Base-by-base conservation (phyloP, 2,113 vertebrate genomes). In the Clarias magur region DNA sequence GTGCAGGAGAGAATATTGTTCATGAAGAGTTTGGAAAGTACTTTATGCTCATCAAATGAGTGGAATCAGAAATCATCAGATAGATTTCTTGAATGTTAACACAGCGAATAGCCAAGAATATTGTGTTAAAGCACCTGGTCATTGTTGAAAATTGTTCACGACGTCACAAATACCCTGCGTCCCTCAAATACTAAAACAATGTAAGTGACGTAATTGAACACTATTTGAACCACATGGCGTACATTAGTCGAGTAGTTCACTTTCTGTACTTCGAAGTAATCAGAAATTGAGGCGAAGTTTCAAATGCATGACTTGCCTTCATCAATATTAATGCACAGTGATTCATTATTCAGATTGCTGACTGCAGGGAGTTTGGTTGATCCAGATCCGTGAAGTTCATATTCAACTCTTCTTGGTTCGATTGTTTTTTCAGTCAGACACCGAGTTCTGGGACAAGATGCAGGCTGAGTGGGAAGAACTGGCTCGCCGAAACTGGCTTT, bases 381-480 rank as follows among this genome's bases (percentile, higher is more conserved):
- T 89, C 59, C 79, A 85, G 83, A 73, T 83, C 87, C 72, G 56
- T 83, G 83, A 80, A 79, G 72, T 87, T 83, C 4, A 6, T 21
- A 48, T 62, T 84, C 70, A 60, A 78, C 38, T 27, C 67, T 56
- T n/a, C 25, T 23, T 78, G 72, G 62, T 59, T 9, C 30, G 2
- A 63, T 42, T 62, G 42, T 87, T 82, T 89, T 93, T 92, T 83
- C 85, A 99, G 98, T 99, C 98, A 85, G 98, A 99, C 87, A 99
- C 98, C 2, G 98, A 99, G 94, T 99, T 99, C 94, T 99, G 98
- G 98, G 98, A 99, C 91, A 99, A 99, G 93, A 99, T 99, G 98
- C 98, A 99, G 94, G 98, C 97, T 4, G 98, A 99, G 91, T 99
- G 98, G 98, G 98, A 99, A 93, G 98, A 99, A 95, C 97, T 99